Percentiles rank a stretch among this genome's conserved stretches.
Conservation (phyloP, 2,888 invertebrate genomes). For the Caenorhabditis sp. region DNA sequence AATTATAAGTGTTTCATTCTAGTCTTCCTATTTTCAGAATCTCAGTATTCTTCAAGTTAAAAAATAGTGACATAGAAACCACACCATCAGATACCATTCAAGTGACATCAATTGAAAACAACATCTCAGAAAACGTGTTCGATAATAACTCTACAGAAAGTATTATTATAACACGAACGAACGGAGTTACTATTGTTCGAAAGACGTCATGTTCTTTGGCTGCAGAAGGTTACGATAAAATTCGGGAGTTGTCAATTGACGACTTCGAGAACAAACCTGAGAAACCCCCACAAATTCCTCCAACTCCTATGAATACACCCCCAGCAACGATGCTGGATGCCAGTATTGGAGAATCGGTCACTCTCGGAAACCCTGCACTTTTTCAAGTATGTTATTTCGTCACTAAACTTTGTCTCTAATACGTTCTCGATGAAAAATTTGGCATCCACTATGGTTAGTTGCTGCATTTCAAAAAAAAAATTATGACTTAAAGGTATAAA, state of each 20-base stretch:
- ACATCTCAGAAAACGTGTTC: constrained; percentile 9
- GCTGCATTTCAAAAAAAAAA: too few relatives aligned
- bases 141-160: constrained; percentile 27
- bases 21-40: too few relatives aligned
- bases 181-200: constrained; percentile 59
- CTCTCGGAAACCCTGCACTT: too few relatives aligned
- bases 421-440: too few relatives aligned
- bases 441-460: too few relatives aligned
- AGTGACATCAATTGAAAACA: constrained; percentile 54
- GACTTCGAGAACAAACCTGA: constrained; percentile 47
- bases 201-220: constrained; percentile 38
- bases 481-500: too few relatives aligned
- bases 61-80: constrained; percentile 3
- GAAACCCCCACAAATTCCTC: constrained; percentile 41
- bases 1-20: too few relatives aligned
- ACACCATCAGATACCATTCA: constrained; percentile 42
- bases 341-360: not conserved
- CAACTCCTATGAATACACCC: constrained; percentile 64
- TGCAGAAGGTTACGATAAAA: constrained; percentile 26
- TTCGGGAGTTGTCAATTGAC: constrained; percentile 47
- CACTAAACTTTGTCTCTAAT: too few relatives aligned
- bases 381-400: too few relatives aligned
- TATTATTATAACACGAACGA: constrained; percentile 55
- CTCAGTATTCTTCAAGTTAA: constrained; percentile 46
- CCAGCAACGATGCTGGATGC: constrained; percentile 36